Percentiles rank a stretch among this genome's conserved stretches.
Evolutionary conservation across 2,797 vertebrate species (phyloP).

Genomic region (Poecilia picta): DNA sequence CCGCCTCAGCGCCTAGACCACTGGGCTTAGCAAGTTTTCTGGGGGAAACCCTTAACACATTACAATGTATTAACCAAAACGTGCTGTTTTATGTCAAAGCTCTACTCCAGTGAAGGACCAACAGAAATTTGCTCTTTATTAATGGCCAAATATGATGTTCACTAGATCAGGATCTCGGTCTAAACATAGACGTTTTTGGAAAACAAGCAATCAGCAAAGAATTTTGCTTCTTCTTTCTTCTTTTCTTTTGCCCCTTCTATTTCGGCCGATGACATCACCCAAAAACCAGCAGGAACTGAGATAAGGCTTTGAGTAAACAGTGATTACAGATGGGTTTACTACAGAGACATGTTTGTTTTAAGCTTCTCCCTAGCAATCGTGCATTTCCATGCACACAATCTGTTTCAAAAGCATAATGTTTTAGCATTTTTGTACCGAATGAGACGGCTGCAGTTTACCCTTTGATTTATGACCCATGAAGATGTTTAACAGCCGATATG

Average conservation of each 20-base stretch:
- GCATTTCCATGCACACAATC: constrained; percentile 13
- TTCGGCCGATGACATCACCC: constrained; percentile 64
- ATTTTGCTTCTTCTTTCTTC: constrained; percentile 5
- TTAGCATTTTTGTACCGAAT: constrained; percentile 30
- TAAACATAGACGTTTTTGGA: constrained; percentile 2
- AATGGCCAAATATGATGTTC: constrained; percentile 11
- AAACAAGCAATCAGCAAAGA: constrained; percentile 23
- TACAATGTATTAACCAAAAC: constrained; percentile 13
- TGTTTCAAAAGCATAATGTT: neutral
- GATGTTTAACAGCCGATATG: constrained; percentile 4
- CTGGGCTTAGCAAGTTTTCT: too few relatives aligned
- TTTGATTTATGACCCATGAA: constrained; percentile 9
- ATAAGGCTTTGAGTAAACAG: constrained; percentile 73
- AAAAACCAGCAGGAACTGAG: constrained; percentile 57
- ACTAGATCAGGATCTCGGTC: constrained; percentile 26
- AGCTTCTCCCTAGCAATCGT: constrained; percentile 36
- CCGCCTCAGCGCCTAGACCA: too few relatives aligned
- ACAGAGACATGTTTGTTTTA: constrained; percentile 18
- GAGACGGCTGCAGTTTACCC: neutral
- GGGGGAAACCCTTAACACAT: constrained; percentile 14
- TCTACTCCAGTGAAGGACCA: neutral
- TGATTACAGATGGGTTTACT: constrained; percentile 45
- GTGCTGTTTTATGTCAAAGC: neutral
- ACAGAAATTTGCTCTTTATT: neutral
- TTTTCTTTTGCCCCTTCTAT: constrained; percentile 44